Conservation (phyloP, 2,888 invertebrate genomes). For the Drosophila falleni region DNA sequence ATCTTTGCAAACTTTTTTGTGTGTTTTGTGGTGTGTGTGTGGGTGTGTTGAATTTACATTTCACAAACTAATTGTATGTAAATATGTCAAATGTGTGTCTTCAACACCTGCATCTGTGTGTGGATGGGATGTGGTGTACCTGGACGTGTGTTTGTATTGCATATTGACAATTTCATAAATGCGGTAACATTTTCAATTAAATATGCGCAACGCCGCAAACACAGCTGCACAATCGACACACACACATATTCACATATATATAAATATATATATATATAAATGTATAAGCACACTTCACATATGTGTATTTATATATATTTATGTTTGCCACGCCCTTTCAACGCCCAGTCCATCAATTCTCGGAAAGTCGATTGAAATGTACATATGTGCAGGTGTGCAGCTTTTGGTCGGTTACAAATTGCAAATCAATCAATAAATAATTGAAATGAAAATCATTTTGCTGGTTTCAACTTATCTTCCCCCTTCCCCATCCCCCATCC, state of each 20-base stretch:
- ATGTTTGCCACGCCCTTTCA: conserved; percentile 44
- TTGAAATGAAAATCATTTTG: conserved; percentile 83
- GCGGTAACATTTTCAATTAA: conserved; percentile 81
- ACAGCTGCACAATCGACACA: conserved; percentile 61
- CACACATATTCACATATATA: conserved; percentile 15
- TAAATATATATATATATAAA: conserved; percentile 1
- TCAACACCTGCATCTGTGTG: conserved; percentile 67
- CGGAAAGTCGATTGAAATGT: conserved; percentile 72
- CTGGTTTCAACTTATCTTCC: conserved; percentile 80
- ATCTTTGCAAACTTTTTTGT: conserved; percentile 38
- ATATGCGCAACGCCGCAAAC: conserved; percentile 77
- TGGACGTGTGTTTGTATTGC: conserved; percentile 60
- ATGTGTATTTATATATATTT: conserved; percentile 16
- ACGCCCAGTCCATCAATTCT: conserved; percentile 63
- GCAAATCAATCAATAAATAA: conserved; percentile 83
- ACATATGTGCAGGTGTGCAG: conserved; percentile 75
- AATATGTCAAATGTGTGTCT: conserved; percentile 78
- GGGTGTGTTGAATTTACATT: conserved; percentile 64
- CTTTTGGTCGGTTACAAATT: conserved; percentile 83
- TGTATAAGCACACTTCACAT: conserved; percentile 23
- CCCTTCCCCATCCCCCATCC: background rate
- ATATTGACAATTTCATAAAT: conserved; percentile 81
- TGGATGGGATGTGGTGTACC: conserved; percentile 18
- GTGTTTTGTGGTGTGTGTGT: conserved; percentile 16
- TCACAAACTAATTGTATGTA: conserved; percentile 81